phyloP scores from a whole-genome alignment of 2,888 invertebrate genomes.

The Cacoxenus indagator region DNA sequence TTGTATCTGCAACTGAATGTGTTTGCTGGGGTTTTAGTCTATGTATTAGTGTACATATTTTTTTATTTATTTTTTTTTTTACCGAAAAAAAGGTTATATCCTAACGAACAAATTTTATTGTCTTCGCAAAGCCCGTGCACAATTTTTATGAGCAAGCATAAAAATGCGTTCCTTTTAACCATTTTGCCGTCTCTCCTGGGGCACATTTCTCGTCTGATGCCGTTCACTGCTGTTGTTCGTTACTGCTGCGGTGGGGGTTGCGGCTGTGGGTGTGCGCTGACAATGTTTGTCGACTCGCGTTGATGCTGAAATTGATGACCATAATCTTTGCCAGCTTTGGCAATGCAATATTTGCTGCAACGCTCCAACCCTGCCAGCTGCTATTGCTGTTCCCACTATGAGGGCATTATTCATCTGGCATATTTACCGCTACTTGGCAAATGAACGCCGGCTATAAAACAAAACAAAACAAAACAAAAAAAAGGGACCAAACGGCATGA shows the following conservation, averaged over 20 bases:
- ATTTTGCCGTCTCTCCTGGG: constrained; percentile 46
- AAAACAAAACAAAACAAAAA: not conserved
- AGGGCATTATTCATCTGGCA: constrained; percentile 55
- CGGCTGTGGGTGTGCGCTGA: constrained; percentile 23
- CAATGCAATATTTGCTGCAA: constrained; percentile 1
- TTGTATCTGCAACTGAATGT: constrained; percentile 9
- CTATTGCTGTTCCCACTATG: constrained; percentile 8
- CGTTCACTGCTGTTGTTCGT: constrained; percentile 21
- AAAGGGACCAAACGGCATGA: too few relatives aligned
- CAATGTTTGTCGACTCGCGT: constrained; percentile 39
- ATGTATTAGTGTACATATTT: not conserved
- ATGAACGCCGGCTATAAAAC: not conserved
- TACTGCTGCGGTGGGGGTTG: constrained; percentile 1
- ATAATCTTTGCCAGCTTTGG: constrained; percentile 54
- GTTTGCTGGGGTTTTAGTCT: not conserved
- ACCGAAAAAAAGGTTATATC: constrained; percentile 38
- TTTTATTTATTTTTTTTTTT: constrained; percentile 55
- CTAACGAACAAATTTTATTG: constrained; percentile 58
- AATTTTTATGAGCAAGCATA: constrained; percentile 61
- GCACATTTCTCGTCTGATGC: constrained; percentile 54
- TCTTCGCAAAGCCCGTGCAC: constrained; percentile 61
- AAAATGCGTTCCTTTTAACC: constrained; percentile 52
- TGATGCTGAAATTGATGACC: constrained; percentile 68
- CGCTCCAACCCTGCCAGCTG: not conserved
- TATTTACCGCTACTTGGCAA: not conserved